Percentiles rank a stretch among this genome's conserved stretches.
These are phyloP conservation scores for Mastacembelus armatus DNA, from an alignment of 2,797 vertebrate species.

Conservation along the genomic window DNA sequence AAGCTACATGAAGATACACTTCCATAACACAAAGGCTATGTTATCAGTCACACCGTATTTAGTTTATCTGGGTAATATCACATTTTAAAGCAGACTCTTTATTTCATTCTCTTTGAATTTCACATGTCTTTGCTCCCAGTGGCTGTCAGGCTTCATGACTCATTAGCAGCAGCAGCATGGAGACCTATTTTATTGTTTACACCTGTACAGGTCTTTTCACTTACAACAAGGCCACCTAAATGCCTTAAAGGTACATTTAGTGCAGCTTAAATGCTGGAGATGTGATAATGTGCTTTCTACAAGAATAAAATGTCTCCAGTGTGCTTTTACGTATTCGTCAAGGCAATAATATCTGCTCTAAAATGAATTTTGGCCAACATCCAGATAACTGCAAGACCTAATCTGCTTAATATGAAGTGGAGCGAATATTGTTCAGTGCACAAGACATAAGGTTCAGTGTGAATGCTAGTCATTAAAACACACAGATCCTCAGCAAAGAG, in stretches of 20 bases:
- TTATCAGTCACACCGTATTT: not conserved
- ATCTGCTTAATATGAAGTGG: constrained; percentile 64
- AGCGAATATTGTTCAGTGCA: constrained; percentile 49
- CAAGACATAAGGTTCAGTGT: constrained; percentile 35
- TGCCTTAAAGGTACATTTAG: constrained; percentile 50
- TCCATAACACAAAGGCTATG: constrained; percentile 11
- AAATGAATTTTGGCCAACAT: constrained; percentile 47
- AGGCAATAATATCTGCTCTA: constrained; percentile 50
- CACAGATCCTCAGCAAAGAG: constrained; percentile 12
- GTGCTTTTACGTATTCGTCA: constrained; percentile 55
- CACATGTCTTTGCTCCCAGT: not conserved
- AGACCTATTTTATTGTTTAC: constrained; percentile 42
- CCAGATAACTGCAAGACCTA: constrained; percentile 54
- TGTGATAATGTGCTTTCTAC: constrained; percentile 51
- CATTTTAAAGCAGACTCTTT: not conserved
- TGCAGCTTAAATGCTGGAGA: constrained; percentile 39
- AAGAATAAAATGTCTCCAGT: constrained; percentile 60
- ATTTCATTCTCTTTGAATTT: constrained; percentile 18
- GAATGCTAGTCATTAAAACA: constrained; percentile 27
- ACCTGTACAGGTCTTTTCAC: constrained; percentile 22
- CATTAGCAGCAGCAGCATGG: constrained; percentile 5
- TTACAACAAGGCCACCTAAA: constrained; percentile 58
- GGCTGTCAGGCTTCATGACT: constrained; percentile 17
- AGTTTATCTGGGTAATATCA: constrained; percentile 2
- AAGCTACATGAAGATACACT: constrained; percentile 8